A percentile compares a stretch with the other conserved stretches of the same genome.
Evolutionary conservation across 2,797 vertebrate species (phyloP).

Genomic region (Jordanella pulchra): DNA sequence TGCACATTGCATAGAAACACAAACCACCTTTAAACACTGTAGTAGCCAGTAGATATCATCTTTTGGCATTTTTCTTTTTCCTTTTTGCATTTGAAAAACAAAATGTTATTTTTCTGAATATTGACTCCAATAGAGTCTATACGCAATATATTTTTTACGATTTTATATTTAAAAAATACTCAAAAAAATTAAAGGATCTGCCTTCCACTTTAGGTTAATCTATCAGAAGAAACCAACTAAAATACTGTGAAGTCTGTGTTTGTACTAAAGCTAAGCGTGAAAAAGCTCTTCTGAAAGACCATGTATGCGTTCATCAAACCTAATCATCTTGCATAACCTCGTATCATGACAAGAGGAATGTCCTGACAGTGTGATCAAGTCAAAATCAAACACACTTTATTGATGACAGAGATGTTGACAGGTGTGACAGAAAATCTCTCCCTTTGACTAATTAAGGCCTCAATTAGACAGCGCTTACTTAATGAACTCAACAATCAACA

Average conservation of each 20-base stretch:
- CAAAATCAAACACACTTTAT: conserved; percentile 36
- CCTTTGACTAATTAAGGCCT: conserved; percentile 53
- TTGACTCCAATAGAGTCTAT: no score
- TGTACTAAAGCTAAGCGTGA: neutral
- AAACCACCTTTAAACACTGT: no score
- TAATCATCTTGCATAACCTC: no score
- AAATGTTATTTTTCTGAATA: no score
- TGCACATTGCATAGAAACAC: no score
- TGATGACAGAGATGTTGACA: conserved; percentile 47
- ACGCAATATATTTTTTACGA: no score
- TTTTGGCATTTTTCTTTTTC: no score
- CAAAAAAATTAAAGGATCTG: neutral
- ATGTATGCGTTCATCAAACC: neutral
- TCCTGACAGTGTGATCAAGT: conserved; percentile 26
- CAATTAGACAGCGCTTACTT: conserved; percentile 48
- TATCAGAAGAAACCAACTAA: neutral
- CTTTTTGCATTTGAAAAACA: no score
- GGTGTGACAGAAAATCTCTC: conserved; percentile 45
- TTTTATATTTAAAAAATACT: neutral
- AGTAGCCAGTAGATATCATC: neutral
- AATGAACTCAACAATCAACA: conserved; percentile 27
- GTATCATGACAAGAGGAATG: neutral
- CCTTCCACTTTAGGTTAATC: neutral
- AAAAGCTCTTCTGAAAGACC: neutral
- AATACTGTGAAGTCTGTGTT: neutral